phyloP scores from a whole-genome alignment of 1,140 invertebrate species.

The Hycleus cichorii region DNA sequence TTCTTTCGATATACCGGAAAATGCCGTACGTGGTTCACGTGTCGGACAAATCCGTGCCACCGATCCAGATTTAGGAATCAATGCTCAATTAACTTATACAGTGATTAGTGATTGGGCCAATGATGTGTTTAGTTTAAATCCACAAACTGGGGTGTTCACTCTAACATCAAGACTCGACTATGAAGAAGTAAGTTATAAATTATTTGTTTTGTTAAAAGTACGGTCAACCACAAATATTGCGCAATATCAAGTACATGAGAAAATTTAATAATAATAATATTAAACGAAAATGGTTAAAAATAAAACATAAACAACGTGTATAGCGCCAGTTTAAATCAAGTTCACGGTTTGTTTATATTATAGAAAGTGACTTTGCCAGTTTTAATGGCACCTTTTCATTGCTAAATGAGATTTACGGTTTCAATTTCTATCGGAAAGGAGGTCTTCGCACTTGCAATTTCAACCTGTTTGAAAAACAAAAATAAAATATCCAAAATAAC shows the following conservation, averaged over 20 bases:
- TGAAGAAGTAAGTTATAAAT: constrained; percentile 65
- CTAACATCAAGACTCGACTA: constrained; percentile 84
- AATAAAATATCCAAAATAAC: no score
- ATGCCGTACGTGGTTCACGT: constrained; percentile 67
- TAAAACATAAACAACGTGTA: no score
- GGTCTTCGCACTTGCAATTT: no score
- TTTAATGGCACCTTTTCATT: constrained; percentile 7
- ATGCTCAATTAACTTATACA: constrained; percentile 81
- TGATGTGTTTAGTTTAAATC: constrained; percentile 87
- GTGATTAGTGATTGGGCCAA: constrained; percentile 91
- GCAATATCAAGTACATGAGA: no score
- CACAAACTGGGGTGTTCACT: constrained; percentile 81
- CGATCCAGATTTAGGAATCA: constrained; percentile 77
- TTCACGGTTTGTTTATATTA: constrained; percentile 8
- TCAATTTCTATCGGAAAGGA: neutral
- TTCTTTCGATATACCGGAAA: constrained; percentile 84
- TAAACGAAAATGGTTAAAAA: no score
- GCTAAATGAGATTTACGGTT: constrained; percentile 8
- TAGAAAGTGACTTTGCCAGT: constrained; percentile 10
- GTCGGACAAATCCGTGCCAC: constrained; percentile 75
- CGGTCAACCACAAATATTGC: no score
- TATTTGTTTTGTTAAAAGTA: no score
- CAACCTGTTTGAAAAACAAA: no score
- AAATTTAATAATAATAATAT: no score
- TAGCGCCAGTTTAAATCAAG: neutral